A percentile compares a stretch with the other conserved stretches of the same genome.
phyloP scores from a whole-genome alignment of 2,113 vertebrate genomes.

The Onychostoma macrolepis region DNA sequence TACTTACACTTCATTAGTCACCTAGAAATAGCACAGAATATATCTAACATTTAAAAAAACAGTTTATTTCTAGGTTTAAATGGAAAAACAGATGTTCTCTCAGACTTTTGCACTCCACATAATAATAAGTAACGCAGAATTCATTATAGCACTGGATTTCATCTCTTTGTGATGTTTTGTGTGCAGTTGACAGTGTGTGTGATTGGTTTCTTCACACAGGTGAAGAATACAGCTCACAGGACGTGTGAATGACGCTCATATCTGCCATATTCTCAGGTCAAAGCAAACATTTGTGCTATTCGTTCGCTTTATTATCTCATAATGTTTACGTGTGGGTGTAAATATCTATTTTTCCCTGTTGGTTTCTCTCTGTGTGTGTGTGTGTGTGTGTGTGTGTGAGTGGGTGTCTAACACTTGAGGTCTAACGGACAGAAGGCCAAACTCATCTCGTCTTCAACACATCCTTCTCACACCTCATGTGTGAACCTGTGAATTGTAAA shows the following conservation, averaged over 20 bases:
- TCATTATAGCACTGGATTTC: background rate
- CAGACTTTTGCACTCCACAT: background rate
- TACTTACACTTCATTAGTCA: background rate
- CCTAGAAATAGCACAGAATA: background rate
- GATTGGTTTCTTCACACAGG: background rate
- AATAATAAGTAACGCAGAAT: background rate
- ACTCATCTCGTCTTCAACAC: background rate
- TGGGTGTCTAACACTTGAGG: slow-evolving; percentile 16
- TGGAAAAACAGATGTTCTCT: background rate
- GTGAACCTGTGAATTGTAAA: slow-evolving; percentile 36
- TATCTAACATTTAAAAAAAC: background rate
- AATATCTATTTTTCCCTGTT: background rate
- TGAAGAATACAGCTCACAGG: background rate
- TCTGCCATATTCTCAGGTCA: background rate
- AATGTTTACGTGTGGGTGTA: background rate
- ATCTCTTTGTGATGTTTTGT: background rate
- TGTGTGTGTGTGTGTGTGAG: background rate
- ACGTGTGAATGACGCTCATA: background rate
- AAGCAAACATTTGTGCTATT: background rate
- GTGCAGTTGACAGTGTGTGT: background rate
- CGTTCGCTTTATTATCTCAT: background rate
- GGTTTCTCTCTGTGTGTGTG: background rate
- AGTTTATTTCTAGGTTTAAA: background rate
- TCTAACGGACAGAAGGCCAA: background rate
- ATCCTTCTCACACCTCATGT: slow-evolving; percentile 14